Percentiles rank a stretch among this genome's conserved stretches.
These are phyloP conservation scores for Zele albiditarsus DNA, from an alignment of 2,888 invertebrate species.

Conservation along the genomic window DNA sequence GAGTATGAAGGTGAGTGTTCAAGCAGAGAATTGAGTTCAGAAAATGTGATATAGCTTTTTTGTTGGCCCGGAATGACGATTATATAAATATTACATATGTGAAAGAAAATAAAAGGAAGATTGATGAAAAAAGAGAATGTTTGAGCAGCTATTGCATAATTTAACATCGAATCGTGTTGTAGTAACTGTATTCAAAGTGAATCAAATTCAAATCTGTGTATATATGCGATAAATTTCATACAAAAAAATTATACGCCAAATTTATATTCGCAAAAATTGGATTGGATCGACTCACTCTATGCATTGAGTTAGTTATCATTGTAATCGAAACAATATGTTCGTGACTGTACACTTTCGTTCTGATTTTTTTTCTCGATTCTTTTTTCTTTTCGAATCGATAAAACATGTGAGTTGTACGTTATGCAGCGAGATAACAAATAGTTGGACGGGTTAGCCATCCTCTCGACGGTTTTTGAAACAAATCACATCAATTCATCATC, in stretches of 20 bases:
- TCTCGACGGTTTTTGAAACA: background rate
- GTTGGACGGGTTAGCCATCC: background rate
- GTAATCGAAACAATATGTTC: background rate
- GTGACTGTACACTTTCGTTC: background rate
- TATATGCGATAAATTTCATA: background rate
- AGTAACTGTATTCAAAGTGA: background rate
- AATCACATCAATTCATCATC: slow-evolving; percentile 20
- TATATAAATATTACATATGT: background rate
- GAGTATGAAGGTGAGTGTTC: background rate
- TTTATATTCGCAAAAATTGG: background rate
- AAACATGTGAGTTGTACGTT: background rate
- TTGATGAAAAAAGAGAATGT: background rate
- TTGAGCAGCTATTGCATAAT: background rate
- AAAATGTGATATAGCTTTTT: background rate
- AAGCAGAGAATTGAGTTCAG: background rate
- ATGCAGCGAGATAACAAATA: slow-evolving; percentile 25
- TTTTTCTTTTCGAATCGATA: slow-evolving; percentile 12
- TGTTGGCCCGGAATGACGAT: background rate
- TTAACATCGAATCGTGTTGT: background rate
- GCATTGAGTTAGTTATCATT: background rate
- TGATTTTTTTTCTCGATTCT: background rate
- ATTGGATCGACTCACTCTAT: background rate
- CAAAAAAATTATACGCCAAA: background rate
- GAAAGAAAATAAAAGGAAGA: background rate
- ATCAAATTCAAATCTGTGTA: background rate